Evolutionary conservation across 2,888 invertebrate species (phyloP), one percentile per base, ranked within the genome.

Genomic region (Caradrina kadenii): DNA sequence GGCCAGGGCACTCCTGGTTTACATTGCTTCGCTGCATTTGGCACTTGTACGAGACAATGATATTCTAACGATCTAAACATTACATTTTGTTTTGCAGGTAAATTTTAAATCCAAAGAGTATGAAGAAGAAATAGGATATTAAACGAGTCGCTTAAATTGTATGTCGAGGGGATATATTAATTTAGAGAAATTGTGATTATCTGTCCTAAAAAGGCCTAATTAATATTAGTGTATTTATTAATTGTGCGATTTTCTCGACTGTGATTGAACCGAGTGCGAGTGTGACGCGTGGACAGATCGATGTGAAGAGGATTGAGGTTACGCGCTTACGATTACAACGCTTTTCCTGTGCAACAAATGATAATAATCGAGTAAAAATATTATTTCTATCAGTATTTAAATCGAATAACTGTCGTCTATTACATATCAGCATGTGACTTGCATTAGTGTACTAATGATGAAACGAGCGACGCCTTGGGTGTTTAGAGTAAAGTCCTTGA

Each of bases 131-230:
- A 70, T 70, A 78, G 59, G 82, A 82, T 83, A 86, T 73, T 82
- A 81, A 86, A 84, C 82, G 78, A 87, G 84, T 85, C 81, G 83
- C 89, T 87, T 85, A 85, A 87, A 85, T 83, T 84, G 84, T 84
- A 86, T 87, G 87, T 89, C 81, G 87, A 90, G 90, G 89, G 90
- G 91, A 93, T 78, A 83, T 76, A 84, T 83, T 92, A 91, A 93
- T 89, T 93, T 93, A 92, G 88, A 90, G 87, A 89, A 93, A 93
- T 90, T 94, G 94, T 95, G 95, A 94, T 94, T 93, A 93, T 93
- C 93, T 94, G 94, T 95, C 95, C 95, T 94, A 94, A 93, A 93
- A 95, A 92, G 95, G 95, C 95, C 95, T 96, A 96, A 96, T 94
- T 95, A 95, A 93, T 93, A 89, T 93, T 94, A 96, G 92, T 92